These are phyloP conservation scores for Noctua fimbriata DNA, from an alignment of 2,888 invertebrate species.

Conservation along the genomic window DNA sequence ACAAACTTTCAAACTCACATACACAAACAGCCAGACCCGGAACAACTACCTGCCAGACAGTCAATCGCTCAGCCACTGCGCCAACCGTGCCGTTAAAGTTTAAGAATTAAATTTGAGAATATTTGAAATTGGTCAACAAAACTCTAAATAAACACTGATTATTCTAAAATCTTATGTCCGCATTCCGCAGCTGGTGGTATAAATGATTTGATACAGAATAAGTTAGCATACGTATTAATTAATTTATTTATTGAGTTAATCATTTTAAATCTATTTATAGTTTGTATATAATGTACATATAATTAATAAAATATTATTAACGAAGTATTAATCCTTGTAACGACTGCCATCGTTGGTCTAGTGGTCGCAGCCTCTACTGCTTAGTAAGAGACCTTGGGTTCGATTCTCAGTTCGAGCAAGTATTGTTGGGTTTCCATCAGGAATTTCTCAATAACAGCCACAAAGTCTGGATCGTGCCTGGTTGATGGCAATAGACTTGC, in stretches of 20 bases:
- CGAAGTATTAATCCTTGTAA: neutral
- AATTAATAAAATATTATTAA: no score
- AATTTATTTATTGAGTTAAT: neutral
- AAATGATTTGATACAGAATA: slow-evolving; percentile 8
- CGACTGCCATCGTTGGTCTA: neutral
- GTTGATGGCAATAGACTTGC: neutral
- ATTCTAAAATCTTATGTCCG: slow-evolving; percentile 1
- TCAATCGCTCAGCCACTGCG: no score
- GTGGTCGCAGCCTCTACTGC: neutral
- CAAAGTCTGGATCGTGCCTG: neutral
- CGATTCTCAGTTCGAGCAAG: neutral
- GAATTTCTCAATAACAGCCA: neutral
- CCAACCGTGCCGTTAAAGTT: no score
- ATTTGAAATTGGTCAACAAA: neutral
- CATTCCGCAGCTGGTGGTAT: slow-evolving; percentile 31
- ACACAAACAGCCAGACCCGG: no score
- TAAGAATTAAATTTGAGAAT: no score
- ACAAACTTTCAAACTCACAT: no score
- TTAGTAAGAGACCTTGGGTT: neutral
- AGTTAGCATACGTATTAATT: neutral
- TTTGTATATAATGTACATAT: no score
- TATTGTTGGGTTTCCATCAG: neutral
- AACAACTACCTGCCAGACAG: no score
- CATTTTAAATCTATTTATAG: neutral
- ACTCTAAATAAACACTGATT: neutral